phyloP scores from a whole-genome alignment of 1,140 invertebrate genomes.

The Ctenoplectra terminalis region DNA sequence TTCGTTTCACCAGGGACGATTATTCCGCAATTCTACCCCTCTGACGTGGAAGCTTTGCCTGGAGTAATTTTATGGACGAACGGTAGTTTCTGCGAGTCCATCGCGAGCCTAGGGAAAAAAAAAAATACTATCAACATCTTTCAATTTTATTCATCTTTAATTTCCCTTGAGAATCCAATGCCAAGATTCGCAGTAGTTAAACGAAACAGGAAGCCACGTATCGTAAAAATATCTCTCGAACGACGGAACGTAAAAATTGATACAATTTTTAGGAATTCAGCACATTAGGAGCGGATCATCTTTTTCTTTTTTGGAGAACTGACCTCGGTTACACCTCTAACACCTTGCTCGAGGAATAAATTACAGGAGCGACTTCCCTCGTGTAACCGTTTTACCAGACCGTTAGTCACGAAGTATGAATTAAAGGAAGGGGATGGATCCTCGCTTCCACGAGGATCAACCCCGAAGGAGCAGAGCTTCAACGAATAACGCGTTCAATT shows the following conservation, averaged over 20 bases:
- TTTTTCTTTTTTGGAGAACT: neutral
- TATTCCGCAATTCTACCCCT: constrained; percentile 20
- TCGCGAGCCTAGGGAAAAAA: neutral
- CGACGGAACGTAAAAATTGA: no score
- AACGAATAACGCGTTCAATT: constrained; percentile 43
- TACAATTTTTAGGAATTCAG: no score
- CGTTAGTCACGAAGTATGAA: constrained; percentile 39
- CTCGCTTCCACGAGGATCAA: constrained; percentile 22
- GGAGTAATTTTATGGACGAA: constrained; percentile 14
- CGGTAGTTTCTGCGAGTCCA: constrained; percentile 23
- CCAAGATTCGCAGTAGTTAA: constrained; percentile 9
- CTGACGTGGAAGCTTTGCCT: neutral
- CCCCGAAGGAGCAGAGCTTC: constrained; percentile 49
- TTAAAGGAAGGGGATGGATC: constrained; percentile 19
- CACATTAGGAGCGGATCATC: no score
- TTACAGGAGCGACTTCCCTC: neutral
- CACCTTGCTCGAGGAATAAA: constrained; percentile 15
- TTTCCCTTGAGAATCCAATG: constrained; percentile 35
- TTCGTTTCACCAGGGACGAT: constrained; percentile 21
- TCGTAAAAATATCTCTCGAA: neutral
- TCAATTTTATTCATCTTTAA: constrained; percentile 40
- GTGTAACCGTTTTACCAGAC: constrained; percentile 42
- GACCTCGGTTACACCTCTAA: neutral
- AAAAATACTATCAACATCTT: constrained; percentile 31
- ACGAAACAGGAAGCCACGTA: neutral